Conservation (phyloP, 2,888 invertebrate genomes). For the Acrobasis repandana region DNA sequence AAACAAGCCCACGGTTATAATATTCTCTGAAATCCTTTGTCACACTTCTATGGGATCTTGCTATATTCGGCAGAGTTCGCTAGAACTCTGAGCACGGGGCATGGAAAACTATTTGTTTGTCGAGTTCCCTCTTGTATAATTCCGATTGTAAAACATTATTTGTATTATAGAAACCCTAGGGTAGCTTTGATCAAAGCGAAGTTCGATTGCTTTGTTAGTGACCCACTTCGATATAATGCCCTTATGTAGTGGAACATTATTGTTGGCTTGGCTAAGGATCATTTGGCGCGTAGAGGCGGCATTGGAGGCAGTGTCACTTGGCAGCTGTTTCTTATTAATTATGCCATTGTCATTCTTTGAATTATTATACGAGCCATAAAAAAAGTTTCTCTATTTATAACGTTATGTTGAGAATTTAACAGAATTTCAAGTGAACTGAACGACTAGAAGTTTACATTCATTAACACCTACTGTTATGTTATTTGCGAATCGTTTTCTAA, state of each 20-base stretch:
- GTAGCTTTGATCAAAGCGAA: conserved; percentile 15
- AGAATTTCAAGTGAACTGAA: too few species aligned
- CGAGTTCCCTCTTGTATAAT: neutral
- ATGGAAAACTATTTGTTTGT: neutral
- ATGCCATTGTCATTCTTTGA: neutral
- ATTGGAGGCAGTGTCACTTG: neutral
- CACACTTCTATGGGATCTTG: neutral
- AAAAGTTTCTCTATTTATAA: too few species aligned
- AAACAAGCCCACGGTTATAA: neutral
- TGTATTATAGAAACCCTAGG: conserved; percentile 15
- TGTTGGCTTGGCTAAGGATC: conserved; percentile 8
- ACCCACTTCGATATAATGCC: conserved; percentile 25
- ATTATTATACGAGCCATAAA: too few species aligned
- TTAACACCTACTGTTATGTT: too few species aligned
- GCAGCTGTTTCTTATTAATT: neutral
- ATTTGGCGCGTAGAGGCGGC: conserved; percentile 7
- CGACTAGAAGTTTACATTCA: too few species aligned
- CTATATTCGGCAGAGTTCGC: neutral
- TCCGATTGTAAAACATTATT: neutral
- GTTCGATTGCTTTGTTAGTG: conserved; percentile 23
- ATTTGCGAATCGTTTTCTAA: too few species aligned
- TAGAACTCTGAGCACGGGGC: neutral
- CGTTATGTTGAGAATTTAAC: too few species aligned
- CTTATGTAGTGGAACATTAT: conserved; percentile 11
- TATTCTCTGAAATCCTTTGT: neutral